Conservation (phyloP, 2,888 invertebrate species). For the Ommatoiulus sabulosus region DNA sequence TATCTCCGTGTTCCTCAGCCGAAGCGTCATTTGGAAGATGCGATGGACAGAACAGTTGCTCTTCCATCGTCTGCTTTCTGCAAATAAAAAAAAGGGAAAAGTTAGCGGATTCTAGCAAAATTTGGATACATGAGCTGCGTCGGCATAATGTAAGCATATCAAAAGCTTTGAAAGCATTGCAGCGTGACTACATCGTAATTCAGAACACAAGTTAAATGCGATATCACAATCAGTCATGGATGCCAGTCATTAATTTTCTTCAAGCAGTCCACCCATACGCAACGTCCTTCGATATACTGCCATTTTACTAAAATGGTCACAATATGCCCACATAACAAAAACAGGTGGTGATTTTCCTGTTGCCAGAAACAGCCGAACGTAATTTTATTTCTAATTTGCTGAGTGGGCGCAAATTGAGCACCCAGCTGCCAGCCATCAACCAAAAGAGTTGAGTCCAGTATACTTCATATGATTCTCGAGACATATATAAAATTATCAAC, state of each 20-base stretch:
- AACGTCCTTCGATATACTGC: neutral
- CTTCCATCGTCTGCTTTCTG: constrained; percentile 60
- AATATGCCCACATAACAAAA: constrained; percentile 8
- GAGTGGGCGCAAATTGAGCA: constrained; percentile 27
- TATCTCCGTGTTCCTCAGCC: constrained; percentile 56
- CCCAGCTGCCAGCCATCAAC: neutral
- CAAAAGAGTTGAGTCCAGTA: neutral
- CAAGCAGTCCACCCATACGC: neutral
- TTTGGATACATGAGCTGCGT: neutral
- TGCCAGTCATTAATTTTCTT: neutral
- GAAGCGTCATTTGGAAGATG: constrained; percentile 57
- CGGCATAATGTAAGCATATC: neutral
- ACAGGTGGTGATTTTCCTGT: constrained; percentile 29
- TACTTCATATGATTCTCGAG: neutral
- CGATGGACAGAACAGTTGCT: constrained; percentile 60
- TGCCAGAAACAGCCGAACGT: constrained; percentile 1
- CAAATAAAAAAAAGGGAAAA: constrained; percentile 44
- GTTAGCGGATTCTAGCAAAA: neutral
- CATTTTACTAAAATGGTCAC: constrained; percentile 2
- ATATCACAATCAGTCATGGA: neutral
- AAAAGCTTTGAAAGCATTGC: neutral
- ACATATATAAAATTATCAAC: neutral
- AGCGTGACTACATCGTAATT: neutral
- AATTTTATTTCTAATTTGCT: neutral
- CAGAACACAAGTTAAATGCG: neutral